Evolutionary conservation across 2,888 invertebrate species (phyloP).

Genomic region (Taenaris catops): DNA sequence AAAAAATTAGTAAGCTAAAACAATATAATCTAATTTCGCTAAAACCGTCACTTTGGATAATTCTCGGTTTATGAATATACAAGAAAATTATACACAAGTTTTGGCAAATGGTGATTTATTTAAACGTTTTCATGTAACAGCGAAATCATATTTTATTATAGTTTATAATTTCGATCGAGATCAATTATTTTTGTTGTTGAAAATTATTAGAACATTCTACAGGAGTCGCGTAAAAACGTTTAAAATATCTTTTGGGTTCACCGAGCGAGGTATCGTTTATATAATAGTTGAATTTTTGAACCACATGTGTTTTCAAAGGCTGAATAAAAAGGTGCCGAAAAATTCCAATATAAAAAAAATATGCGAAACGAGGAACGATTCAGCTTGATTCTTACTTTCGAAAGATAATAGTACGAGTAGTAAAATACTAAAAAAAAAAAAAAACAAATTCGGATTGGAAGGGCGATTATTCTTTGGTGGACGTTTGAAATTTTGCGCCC

Average conservation of each 20-base stretch:
- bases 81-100: conserved; percentile 50
- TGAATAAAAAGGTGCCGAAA: conserved; percentile 9
- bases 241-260: conserved; percentile 29
- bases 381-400: conserved; percentile 7
- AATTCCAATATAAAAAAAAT: conserved; percentile 4
- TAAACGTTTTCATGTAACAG: background rate
- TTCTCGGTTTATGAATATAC: conserved; percentile 43
- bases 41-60: conserved; percentile 60
- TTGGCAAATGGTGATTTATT: too few species aligned
- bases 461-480: conserved; percentile 22
- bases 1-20: too few species aligned
- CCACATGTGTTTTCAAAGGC: background rate
- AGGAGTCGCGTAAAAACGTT: conserved; percentile 13
- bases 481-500: conserved; percentile 11
- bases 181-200: too few species aligned
- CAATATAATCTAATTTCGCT: conserved; percentile 45
- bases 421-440: conserved; percentile 16
- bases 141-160: too few species aligned
- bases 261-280: conserved; percentile 56
- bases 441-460: conserved; percentile 23
- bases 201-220: too few species aligned
- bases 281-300: too few species aligned
- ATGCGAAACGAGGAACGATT: conserved; percentile 13
- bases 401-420: conserved; percentile 13
- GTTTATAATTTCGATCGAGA: too few species aligned